Evolutionary conservation across 2,113 vertebrate genomes (phyloP), one percentile per base, ranked within the genome.

Genomic region (Nicator chloris): DNA sequence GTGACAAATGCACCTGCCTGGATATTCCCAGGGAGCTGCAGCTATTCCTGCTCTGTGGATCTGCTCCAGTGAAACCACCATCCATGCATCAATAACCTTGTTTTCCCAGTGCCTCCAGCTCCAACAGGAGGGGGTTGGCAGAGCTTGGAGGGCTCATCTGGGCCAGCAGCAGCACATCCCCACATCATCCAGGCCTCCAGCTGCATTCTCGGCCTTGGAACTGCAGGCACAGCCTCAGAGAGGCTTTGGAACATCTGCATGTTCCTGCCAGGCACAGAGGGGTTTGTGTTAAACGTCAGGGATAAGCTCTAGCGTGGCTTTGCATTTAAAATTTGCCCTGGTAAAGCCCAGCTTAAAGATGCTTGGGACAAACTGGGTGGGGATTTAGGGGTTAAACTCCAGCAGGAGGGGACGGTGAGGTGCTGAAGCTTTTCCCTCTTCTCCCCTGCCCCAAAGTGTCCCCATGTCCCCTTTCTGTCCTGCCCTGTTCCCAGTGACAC

Each of bases 251-350:
- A 54, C 35, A 70, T 28, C 88, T 59, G 23, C 14, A 3, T 6
- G 0, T 8, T 22, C 35, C 81, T 72, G 81, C 39, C 17, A 31
- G 39, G 20, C 15, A 0, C 0, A 7, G 15, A 33, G 10, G 15
- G 9, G 14, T 3, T 24, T 12, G 15, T 31, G 82, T 1, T 2
- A 1, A 69, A 21, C 7, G 0, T 10, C 50, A 49, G 11, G 35
- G 24, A 14, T 2, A 2, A 49, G 24, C 28, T 72, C 39, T 4
- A 9, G 20, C 3, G 17, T 14, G 56, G 30, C 12, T 40, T 31
- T 10, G 24, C 11, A 6, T 18, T 35, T 21, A 9, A 15, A 27
- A 15, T 21, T 39, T 18, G 13, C 27, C 47, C 5, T 7, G 47
- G 15, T 6, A 63, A 27, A 82, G 21, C 30, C 16, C 33, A 33